phyloP scores from a whole-genome alignment of 1,140 invertebrate species.

The Trichonephila inaurata region DNA sequence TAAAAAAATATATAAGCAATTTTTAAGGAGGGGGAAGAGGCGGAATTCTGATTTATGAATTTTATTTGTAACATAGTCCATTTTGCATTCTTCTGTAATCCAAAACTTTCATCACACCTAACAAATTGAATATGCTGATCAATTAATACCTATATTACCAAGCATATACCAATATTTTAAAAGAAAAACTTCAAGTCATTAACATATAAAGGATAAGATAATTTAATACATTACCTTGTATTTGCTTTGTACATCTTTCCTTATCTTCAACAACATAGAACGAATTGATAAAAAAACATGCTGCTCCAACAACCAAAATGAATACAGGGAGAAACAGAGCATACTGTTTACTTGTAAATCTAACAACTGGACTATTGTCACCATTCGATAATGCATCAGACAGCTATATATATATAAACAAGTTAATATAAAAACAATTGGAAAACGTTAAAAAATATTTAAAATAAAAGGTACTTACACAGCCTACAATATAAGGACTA shows the following conservation, averaged over 20 bases:
- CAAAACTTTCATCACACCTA: too few species aligned
- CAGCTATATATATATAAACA: slow-evolving; percentile 78
- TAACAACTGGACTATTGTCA: slow-evolving; percentile 73
- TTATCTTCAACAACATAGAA: slow-evolving; percentile 93
- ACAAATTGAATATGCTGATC: too few species aligned
- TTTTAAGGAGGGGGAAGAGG: too few species aligned
- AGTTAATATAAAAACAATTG: neutral
- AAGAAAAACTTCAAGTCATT: too few species aligned
- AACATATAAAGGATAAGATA: neutral
- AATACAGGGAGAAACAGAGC: slow-evolving; percentile 94
- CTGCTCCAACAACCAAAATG: slow-evolving; percentile 92
- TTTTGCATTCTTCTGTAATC: too few species aligned
- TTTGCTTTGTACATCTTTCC: slow-evolving; percentile 80
- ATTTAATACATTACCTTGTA: slow-evolving; percentile 49
- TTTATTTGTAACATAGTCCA: too few species aligned
- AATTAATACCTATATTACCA: too few species aligned
- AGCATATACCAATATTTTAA: too few species aligned
- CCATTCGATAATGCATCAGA: slow-evolving; percentile 79
- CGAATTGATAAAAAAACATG: slow-evolving; percentile 94
- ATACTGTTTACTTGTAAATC: slow-evolving; percentile 92
- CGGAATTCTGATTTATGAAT: too few species aligned
- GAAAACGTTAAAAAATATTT: neutral
- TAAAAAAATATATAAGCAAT: too few species aligned
- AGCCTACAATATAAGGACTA: slow-evolving; percentile 94
- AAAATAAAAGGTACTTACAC: slow-evolving; percentile 84